Evolutionary conservation across 2,797 vertebrate genomes (phyloP).

Genomic region (Lacerta viridis): DNA sequence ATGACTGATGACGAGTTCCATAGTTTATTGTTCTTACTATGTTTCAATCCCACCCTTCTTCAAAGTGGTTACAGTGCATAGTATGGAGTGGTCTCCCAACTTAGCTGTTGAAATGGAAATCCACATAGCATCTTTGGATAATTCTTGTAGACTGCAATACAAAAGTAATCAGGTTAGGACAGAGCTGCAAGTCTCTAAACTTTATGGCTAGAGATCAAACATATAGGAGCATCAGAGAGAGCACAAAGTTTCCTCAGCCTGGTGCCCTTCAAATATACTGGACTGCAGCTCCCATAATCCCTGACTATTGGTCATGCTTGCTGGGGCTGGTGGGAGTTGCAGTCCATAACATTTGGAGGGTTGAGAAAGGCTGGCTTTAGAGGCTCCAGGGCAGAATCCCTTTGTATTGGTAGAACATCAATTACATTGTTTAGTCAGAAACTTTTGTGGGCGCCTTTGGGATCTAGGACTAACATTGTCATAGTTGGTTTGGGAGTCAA

Average conservation of each 20-base stretch:
- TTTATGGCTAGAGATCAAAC: neutral
- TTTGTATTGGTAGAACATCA: neutral
- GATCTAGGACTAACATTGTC: neutral
- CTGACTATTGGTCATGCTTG: too few species aligned
- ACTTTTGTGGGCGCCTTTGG: neutral
- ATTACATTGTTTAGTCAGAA: neutral
- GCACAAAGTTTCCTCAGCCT: neutral
- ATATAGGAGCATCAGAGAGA: neutral
- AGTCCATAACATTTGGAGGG: too few species aligned
- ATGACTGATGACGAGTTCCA: neutral
- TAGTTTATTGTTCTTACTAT: neutral
- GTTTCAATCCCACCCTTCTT: neutral
- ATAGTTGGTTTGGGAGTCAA: neutral
- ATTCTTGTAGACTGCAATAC: too few species aligned
- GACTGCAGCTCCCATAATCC: too few species aligned
- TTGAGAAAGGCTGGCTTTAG: neutral
- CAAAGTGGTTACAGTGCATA: neutral
- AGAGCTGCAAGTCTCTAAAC: neutral
- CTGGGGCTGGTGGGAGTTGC: too few species aligned
- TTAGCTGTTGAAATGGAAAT: neutral
- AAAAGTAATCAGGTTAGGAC: neutral
- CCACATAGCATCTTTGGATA: neutral
- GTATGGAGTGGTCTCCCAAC: neutral
- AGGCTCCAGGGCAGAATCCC: neutral
- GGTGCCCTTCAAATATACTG: too few species aligned